These are phyloP conservation scores for Grammomys surdaster DNA, from an alignment of 2,113 vertebrate genomes.

Conservation along the genomic window DNA sequence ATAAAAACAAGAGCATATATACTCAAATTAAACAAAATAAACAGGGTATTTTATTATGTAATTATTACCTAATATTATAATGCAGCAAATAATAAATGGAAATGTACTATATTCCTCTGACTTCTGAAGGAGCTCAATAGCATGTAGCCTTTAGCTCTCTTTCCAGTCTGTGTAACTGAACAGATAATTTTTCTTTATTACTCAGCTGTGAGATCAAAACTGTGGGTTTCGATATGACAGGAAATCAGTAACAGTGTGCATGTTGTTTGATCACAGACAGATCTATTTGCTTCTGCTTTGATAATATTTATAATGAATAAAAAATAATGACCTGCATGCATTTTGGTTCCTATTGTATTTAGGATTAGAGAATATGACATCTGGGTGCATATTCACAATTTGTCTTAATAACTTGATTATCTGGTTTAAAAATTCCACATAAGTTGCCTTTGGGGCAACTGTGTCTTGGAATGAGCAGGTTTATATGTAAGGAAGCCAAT, in stretches of 20 bases:
- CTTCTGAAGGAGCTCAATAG: constrained; percentile 21
- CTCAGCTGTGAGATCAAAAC: constrained; percentile 66
- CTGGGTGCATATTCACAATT: constrained; percentile 82
- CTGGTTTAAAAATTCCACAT: constrained; percentile 77
- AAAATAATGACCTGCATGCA: constrained; percentile 56
- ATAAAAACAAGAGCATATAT: background rate
- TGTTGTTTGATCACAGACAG: constrained; percentile 56
- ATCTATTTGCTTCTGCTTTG: constrained; percentile 76
- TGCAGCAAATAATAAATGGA: background rate
- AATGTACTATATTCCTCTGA: constrained; percentile 1
- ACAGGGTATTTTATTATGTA: background rate
- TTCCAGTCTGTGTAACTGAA: constrained; percentile 70
- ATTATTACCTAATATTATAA: background rate
- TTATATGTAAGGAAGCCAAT: constrained; percentile 69
- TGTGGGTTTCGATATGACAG: constrained; percentile 53
- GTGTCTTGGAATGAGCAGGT: constrained; percentile 67
- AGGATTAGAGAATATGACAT: constrained; percentile 78
- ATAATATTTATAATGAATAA: constrained; percentile 81
- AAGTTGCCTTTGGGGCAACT: constrained; percentile 71
- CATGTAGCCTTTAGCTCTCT: constrained; percentile 44
- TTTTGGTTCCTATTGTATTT: constrained; percentile 80
- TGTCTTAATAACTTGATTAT: constrained; percentile 83
- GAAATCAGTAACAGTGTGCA: background rate
- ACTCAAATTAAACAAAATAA: background rate
- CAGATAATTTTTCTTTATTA: background rate